Percentiles rank a stretch among this genome's conserved stretches.
Conservation (phyloP, 2,888 invertebrate species). For the Pyralis farinalis region DNA sequence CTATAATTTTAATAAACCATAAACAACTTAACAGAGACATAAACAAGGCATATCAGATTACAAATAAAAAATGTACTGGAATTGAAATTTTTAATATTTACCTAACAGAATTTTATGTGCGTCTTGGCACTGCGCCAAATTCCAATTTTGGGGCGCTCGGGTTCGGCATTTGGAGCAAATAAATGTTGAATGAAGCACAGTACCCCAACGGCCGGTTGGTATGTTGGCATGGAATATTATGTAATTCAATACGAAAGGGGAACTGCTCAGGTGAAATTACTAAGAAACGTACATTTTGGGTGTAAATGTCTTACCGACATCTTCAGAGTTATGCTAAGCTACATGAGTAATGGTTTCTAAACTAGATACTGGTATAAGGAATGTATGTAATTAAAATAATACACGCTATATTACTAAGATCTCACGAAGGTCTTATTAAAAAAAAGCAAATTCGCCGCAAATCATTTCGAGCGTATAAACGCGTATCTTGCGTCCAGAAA, state of each 20-base stretch:
- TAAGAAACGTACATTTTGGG: too few species aligned
- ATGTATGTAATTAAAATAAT: too few species aligned
- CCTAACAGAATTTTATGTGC: constrained; percentile 1
- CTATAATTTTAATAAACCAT: neutral
- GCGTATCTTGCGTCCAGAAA: too few species aligned
- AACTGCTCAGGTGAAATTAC: too few species aligned
- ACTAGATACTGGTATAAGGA: too few species aligned
- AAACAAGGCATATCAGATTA: neutral
- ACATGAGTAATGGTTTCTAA: too few species aligned
- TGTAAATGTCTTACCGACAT: too few species aligned
- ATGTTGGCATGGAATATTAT: neutral
- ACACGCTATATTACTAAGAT: too few species aligned
- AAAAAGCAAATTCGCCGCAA: too few species aligned
- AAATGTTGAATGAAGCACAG: neutral
- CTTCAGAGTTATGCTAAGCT: too few species aligned
- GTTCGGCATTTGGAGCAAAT: neutral
- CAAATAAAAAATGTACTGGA: constrained; percentile 2
- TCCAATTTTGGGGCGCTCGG: constrained; percentile 6
- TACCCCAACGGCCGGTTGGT: neutral
- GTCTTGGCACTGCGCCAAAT: constrained; percentile 3
- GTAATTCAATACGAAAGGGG: neutral
- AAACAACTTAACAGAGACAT: neutral
- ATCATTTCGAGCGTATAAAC: too few species aligned
- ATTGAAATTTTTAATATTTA: constrained; percentile 8
- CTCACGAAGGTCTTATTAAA: too few species aligned